Conservation (phyloP, 2,113 vertebrate species). For the Castor canadensis region DNA sequence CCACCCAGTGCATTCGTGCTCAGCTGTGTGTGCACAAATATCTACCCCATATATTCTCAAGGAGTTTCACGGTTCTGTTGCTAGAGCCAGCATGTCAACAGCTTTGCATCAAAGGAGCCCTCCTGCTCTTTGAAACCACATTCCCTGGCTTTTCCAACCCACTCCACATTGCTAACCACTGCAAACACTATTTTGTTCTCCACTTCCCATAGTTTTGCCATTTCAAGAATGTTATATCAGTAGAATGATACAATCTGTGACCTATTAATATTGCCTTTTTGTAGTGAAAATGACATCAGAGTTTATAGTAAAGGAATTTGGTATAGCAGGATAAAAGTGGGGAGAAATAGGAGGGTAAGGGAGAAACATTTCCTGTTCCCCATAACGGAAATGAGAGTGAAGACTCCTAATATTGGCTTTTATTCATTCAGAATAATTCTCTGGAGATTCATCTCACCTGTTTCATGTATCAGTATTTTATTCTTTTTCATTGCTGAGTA, state of each 20-base stretch:
- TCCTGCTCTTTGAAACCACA: neutral
- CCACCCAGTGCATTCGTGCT: neutral
- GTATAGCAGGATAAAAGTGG: too few species aligned
- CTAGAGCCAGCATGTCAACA: neutral
- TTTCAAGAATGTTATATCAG: too few species aligned
- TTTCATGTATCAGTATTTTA: too few species aligned
- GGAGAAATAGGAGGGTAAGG: too few species aligned
- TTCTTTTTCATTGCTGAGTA: neutral
- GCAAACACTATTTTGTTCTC: neutral
- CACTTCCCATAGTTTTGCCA: neutral
- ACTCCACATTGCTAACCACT: fast-evolving
- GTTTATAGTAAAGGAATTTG: too few species aligned
- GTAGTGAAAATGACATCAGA: too few species aligned
- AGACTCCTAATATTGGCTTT: too few species aligned
- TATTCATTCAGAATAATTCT: neutral
- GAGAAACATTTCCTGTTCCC: too few species aligned
- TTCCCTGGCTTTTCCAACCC: neutral
- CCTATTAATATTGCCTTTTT: too few species aligned
- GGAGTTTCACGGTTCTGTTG: too few species aligned
- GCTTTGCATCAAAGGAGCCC: neutral
- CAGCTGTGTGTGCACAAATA: neutral
- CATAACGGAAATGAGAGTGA: too few species aligned
- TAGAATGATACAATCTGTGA: neutral
- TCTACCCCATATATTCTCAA: too few species aligned
- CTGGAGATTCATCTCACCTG: neutral